A percentile compares a stretch with the other conserved stretches of the same genome.
phyloP scores from a whole-genome alignment of 2,113 vertebrate genomes.

The Melanostigma gelatinosum region DNA sequence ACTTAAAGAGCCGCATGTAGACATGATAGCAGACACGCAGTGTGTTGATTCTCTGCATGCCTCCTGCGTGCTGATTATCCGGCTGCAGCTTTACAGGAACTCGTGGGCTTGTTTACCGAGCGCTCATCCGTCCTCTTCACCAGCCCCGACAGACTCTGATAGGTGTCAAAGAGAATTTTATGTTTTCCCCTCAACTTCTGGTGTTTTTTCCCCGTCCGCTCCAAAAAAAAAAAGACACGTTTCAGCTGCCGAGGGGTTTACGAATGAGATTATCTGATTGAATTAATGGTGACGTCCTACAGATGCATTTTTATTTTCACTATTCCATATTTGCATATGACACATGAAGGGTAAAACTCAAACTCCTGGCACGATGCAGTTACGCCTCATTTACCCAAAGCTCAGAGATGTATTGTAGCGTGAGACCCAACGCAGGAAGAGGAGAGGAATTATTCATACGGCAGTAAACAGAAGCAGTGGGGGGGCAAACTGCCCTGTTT shows the following conservation, averaged over 20 bases:
- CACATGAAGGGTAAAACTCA: conserved; percentile 44
- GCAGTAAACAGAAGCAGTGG: conserved; percentile 64
- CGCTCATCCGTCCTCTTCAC: conserved; percentile 30
- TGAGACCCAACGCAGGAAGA: conserved; percentile 13
- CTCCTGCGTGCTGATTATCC: conserved; percentile 33
- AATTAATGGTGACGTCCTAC: conserved; percentile 49
- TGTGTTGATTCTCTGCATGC: conserved; percentile 22
- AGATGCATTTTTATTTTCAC: conserved; percentile 20
- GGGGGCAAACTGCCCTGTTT: conserved; percentile 21
- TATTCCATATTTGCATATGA: conserved; percentile 41
- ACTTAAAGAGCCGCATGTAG: conserved; percentile 22
- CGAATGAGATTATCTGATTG: conserved; percentile 64
- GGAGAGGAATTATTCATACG: conserved; percentile 59
- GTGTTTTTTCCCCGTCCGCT: conserved; percentile 12
- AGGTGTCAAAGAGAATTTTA: conserved; percentile 71
- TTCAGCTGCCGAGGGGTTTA: conserved; percentile 52
- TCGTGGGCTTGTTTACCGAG: conserved; percentile 71
- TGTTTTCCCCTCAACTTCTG: conserved; percentile 59
- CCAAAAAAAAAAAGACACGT: conserved; percentile 49
- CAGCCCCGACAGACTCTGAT: conserved; percentile 60
- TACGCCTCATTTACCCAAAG: conserved; percentile 45
- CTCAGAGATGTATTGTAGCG: conserved; percentile 21
- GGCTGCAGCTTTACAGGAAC: conserved; percentile 46
- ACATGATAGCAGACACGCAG: conserved; percentile 24
- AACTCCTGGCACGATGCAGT: conserved; percentile 44